A percentile compares a stretch with the other conserved stretches of the same genome.
Conservation (phyloP, 2,797 vertebrate genomes). For the Eremophila alpestris region DNA sequence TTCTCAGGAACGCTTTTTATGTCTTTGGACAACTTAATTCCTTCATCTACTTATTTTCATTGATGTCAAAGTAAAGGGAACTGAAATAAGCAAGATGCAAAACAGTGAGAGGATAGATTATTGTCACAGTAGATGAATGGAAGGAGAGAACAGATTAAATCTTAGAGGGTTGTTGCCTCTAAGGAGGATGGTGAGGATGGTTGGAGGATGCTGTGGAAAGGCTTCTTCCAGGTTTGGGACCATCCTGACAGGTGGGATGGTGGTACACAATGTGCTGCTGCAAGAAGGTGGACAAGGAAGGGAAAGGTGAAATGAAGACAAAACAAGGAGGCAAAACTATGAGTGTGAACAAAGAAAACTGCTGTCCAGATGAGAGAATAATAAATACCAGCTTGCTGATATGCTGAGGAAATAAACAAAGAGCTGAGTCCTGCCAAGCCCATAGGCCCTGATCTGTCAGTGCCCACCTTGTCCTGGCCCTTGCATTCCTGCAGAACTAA, state of each 20-base stretch:
- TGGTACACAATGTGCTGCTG: not conserved
- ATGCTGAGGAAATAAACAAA: not conserved
- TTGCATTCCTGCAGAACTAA: not conserved
- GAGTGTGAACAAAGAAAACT: not conserved
- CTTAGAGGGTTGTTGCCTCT: not conserved
- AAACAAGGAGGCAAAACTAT: not conserved
- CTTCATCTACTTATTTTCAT: not conserved
- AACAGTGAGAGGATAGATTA: not conserved
- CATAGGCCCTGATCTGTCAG: not conserved
- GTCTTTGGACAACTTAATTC: not conserved
- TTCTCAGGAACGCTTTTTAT: not conserved
- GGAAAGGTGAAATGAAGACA: not conserved
- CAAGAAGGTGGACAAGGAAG: not conserved
- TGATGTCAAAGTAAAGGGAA: not conserved
- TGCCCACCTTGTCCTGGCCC: not conserved
- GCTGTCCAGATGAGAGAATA: not conserved
- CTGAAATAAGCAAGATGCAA: not conserved
- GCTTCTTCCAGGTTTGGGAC: not conserved
- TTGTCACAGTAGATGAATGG: not conserved
- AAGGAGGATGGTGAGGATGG: not conserved
- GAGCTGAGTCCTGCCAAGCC: not conserved
- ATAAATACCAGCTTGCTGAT: not conserved
- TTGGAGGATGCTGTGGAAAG: not conserved
- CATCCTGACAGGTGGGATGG: accelerated
- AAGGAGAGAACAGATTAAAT: not conserved